Evolutionary conservation across 2,113 vertebrate genomes (phyloP).

Genomic region (Bettongia penicillata): DNA sequence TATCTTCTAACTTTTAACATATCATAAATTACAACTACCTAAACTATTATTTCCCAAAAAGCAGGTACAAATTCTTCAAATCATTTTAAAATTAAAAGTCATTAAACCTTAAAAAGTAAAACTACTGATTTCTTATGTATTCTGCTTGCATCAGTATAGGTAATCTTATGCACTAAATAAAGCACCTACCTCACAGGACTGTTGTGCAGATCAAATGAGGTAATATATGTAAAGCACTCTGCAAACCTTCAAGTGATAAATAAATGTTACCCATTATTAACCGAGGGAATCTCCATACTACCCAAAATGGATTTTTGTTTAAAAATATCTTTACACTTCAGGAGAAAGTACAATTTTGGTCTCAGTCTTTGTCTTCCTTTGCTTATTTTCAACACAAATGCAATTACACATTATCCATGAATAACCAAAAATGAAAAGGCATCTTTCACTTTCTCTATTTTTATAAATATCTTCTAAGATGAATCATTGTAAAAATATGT

Average conservation of each 20-base stretch:
- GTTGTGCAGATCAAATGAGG: slow-evolving; percentile 32
- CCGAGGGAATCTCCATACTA: neutral
- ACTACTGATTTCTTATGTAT: neutral
- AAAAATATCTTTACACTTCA: slow-evolving; percentile 36
- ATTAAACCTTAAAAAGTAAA: neutral
- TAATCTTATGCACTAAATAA: neutral
- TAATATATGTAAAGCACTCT: slow-evolving; percentile 18
- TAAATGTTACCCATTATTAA: slow-evolving; percentile 28
- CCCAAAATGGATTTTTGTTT: neutral
- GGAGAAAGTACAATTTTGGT: neutral
- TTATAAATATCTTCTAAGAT: slow-evolving; percentile 30
- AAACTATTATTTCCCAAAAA: neutral
- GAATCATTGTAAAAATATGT: neutral
- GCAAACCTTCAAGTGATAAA: slow-evolving; percentile 27
- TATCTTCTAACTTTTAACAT: neutral
- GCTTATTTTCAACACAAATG: neutral
- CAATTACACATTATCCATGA: slow-evolving; percentile 19
- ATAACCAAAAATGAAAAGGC: neutral
- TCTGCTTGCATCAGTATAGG: neutral
- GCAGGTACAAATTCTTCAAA: neutral
- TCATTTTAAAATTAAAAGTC: neutral
- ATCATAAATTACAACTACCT: neutral
- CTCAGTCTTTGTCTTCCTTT: slow-evolving; percentile 7
- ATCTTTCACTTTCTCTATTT: neutral
- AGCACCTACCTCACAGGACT: neutral